Conservation (phyloP, 2,888 invertebrate genomes). For the Drosophila mayaguana region DNA sequence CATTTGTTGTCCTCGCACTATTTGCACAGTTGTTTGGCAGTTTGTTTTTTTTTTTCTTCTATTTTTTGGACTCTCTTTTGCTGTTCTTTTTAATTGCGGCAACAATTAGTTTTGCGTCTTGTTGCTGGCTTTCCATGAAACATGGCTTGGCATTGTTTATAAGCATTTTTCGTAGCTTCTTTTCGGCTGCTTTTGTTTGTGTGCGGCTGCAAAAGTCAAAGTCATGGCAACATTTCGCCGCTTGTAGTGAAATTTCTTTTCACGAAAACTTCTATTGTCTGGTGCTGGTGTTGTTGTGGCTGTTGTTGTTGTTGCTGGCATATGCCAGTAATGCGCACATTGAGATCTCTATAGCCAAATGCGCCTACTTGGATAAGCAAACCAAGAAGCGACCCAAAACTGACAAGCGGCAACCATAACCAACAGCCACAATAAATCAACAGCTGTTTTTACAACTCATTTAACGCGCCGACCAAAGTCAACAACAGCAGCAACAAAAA, state of each 20-base stretch:
- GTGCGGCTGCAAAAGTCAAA: conserved; percentile 64
- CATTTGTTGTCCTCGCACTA: conserved; percentile 50
- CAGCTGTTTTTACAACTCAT: conserved; percentile 64
- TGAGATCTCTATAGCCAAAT: conserved; percentile 45
- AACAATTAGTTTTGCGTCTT: conserved; percentile 15
- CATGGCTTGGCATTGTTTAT: conserved; percentile 46
- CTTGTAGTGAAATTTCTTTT: conserved; percentile 66
- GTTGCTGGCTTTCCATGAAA: conserved; percentile 43
- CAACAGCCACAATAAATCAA: conserved; percentile 36
- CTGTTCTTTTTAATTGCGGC: conserved; percentile 28
- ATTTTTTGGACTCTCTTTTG: conserved; percentile 13
- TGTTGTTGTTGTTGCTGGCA: conserved; percentile 22
- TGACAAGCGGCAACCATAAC: conserved; percentile 20
- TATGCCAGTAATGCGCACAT: conserved; percentile 33
- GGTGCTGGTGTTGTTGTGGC: conserved; percentile 12
- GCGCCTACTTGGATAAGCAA: conserved; percentile 66
- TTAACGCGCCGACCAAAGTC: conserved; percentile 33
- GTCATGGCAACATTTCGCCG: conserved; percentile 67
- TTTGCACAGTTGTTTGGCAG: conserved; percentile 66
- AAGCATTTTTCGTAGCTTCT: conserved; percentile 28
- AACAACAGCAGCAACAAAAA: conserved; percentile 12
- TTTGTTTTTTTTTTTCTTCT: conserved; percentile 9
- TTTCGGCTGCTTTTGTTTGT: conserved; percentile 26
- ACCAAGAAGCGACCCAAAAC: conserved; percentile 34
- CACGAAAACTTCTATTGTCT: conserved; percentile 61